Conservation (phyloP, 2,888 invertebrate species). For the Achlya flavicornis region DNA sequence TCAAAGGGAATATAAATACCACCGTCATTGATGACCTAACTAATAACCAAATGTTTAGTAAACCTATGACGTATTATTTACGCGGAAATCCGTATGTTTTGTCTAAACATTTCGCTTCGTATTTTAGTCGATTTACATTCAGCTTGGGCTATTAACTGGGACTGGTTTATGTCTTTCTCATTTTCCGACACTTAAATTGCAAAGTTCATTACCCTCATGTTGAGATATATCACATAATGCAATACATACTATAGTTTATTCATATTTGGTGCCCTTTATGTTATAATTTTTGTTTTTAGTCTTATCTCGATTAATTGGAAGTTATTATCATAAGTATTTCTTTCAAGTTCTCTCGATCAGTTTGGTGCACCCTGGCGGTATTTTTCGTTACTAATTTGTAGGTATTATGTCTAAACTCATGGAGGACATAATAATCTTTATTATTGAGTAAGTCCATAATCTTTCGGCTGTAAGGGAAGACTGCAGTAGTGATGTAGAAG, state of each 20-base stretch:
- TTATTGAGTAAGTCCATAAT: too few relatives aligned
- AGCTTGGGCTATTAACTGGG: conserved; percentile 1
- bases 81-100: conserved; percentile 10
- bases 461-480: too few relatives aligned
- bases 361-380: background rate
- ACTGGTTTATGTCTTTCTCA: conserved; percentile 9
- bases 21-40: conserved; percentile 8
- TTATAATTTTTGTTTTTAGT: background rate
- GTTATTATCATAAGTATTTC: too few relatives aligned
- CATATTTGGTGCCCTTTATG: background rate
- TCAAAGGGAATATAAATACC: conserved; percentile 28
- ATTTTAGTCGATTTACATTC: conserved; percentile 1
- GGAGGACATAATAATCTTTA: too few relatives aligned
- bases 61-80: background rate
- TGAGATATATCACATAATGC: background rate
- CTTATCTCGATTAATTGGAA: background rate
- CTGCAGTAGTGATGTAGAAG: too few relatives aligned
- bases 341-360: background rate
- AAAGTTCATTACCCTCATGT: conserved; percentile 2
- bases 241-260: background rate
- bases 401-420: background rate
- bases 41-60: background rate
- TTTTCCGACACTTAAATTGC: conserved; percentile 6
- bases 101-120: conserved; percentile 3
- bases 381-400: background rate